phyloP scores from a whole-genome alignment of 2,113 vertebrate species.

The Rhinogobius similis region DNA sequence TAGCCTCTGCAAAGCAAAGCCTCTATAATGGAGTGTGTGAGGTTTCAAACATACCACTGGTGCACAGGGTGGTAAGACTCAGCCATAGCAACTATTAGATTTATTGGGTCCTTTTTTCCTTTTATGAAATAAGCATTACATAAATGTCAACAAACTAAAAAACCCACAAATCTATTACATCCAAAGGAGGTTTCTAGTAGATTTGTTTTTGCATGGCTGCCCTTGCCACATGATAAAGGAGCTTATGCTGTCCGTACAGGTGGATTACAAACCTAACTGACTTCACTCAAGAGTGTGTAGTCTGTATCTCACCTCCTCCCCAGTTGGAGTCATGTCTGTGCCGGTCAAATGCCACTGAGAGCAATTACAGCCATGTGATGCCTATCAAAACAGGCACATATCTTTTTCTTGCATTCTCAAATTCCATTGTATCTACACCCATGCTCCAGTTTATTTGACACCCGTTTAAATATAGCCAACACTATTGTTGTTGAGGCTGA shows the following conservation, averaged over 20 bases:
- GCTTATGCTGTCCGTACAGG: neutral
- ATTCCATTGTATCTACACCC: neutral
- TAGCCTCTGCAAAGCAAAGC: neutral
- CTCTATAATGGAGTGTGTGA: neutral
- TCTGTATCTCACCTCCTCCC: neutral
- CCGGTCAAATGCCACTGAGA: neutral
- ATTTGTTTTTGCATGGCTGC: neutral
- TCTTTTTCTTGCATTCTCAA: neutral
- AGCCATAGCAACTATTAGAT: neutral
- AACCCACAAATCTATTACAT: neutral
- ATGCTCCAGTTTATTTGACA: neutral
- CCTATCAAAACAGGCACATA: neutral
- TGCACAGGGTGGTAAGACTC: neutral
- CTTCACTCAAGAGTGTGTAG: neutral
- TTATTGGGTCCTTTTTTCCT: neutral
- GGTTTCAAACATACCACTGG: neutral
- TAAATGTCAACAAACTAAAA: neutral
- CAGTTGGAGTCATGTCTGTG: slow-evolving; percentile 14
- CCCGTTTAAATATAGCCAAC: neutral
- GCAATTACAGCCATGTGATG: neutral
- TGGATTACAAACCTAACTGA: neutral
- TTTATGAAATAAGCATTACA: neutral
- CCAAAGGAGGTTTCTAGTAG: neutral
- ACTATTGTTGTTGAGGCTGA: slow-evolving; percentile 4
- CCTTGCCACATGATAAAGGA: neutral